These are phyloP conservation scores for Rhizomys pruinosus DNA, from an alignment of 2,113 vertebrate genomes.

Conservation along the genomic window DNA sequence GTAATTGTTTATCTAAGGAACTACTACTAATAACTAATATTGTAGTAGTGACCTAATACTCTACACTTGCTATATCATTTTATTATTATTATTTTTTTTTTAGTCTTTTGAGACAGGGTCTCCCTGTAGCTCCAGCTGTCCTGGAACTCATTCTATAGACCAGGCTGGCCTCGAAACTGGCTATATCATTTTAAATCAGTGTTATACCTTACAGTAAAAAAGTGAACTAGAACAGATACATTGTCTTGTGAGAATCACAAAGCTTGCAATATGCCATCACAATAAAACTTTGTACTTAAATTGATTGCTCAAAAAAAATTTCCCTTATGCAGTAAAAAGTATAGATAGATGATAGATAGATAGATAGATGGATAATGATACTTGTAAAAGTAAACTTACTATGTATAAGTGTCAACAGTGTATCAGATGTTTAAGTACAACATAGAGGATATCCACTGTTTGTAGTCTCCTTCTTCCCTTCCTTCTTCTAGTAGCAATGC, in stretches of 20 bases:
- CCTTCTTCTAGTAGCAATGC: not conserved
- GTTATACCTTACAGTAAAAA: not conserved
- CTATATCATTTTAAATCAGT: not conserved
- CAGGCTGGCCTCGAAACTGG: too few species aligned
- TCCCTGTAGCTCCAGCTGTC: too few species aligned
- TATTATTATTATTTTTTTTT: too few species aligned
- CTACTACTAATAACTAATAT: not conserved
- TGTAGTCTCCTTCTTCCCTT: not conserved
- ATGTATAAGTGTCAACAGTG: not conserved
- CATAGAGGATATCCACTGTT: not conserved
- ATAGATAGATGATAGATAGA: not conserved
- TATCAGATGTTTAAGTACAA: not conserved
- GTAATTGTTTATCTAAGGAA: not conserved
- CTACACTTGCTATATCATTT: not conserved
- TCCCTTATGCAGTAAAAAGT: not conserved
- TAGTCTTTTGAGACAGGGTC: too few species aligned
- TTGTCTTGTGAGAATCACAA: not conserved
- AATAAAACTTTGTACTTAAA: slow-evolving; percentile 30
- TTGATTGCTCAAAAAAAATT: not conserved
- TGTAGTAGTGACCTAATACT: not conserved
- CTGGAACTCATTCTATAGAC: too few species aligned
- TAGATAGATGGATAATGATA: too few species aligned
- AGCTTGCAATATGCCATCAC: not conserved
- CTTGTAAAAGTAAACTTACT: not conserved
- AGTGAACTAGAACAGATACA: not conserved